These are phyloP conservation scores for Dyspetes luteomarginatus DNA, from an alignment of 2,888 invertebrate species.

Conservation along the genomic window DNA sequence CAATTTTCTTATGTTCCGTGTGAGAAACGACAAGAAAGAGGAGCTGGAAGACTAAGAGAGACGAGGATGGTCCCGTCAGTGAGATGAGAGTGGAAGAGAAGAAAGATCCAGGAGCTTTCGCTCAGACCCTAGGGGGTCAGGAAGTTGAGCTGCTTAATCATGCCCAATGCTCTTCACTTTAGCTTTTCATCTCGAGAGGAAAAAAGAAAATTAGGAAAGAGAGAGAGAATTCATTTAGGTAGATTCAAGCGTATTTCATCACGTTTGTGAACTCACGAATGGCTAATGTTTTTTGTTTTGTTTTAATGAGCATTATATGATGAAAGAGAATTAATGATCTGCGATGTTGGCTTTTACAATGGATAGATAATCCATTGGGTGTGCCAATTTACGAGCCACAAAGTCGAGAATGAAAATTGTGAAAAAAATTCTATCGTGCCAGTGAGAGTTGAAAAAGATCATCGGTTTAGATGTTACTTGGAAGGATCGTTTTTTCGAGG, in stretches of 20 bases:
- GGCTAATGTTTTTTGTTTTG: background rate
- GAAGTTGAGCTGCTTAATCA: slow-evolving; percentile 67
- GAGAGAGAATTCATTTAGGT: slow-evolving; percentile 34
- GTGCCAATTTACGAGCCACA: too few species aligned
- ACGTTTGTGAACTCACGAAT: background rate
- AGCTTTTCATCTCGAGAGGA: slow-evolving; percentile 36
- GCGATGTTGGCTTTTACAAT: background rate
- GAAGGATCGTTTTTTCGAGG: background rate
- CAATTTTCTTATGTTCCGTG: slow-evolving; percentile 66
- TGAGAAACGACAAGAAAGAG: slow-evolving; percentile 49
- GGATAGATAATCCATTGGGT: too few species aligned
- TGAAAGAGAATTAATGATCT: background rate
- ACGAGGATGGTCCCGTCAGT: slow-evolving; percentile 18
- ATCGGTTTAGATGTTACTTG: background rate
- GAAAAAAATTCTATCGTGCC: slow-evolving; percentile 50
- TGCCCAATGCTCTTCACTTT: slow-evolving; percentile 63
- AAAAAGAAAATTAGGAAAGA: slow-evolving; percentile 8
- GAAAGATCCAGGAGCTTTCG: slow-evolving; percentile 17
- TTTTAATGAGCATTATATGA: background rate
- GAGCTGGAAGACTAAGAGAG: slow-evolving; percentile 10
- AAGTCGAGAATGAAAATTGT: too few species aligned
- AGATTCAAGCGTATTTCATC: slow-evolving; percentile 4
- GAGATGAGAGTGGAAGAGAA: slow-evolving; percentile 22
- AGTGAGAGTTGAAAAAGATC: slow-evolving; percentile 35
- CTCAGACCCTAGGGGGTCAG: slow-evolving; percentile 25